Evolutionary conservation across 92 coral and sea anemone species (phyloP).

Genomic region (Zoanthus sansibaricus): DNA sequence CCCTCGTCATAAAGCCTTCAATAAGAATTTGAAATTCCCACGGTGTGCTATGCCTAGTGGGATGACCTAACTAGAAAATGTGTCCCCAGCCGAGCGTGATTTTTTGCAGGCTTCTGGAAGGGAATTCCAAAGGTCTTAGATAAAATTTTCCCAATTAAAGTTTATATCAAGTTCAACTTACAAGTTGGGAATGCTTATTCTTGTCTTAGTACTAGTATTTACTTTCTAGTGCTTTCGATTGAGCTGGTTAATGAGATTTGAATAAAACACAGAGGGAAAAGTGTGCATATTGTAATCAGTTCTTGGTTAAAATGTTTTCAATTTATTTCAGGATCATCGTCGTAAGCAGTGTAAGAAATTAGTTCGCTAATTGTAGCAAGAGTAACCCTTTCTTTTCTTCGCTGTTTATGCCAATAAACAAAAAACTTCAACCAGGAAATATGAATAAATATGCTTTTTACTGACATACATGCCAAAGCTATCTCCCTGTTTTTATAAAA

Average conservation of each 20-base stretch:
- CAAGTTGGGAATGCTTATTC: background rate
- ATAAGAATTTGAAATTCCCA: background rate
- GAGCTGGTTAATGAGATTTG: background rate
- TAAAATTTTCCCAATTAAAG: background rate
- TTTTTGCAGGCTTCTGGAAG: background rate
- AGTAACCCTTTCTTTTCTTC: too few species aligned
- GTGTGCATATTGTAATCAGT: too few species aligned
- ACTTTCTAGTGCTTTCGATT: background rate
- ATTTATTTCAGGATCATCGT: too few species aligned
- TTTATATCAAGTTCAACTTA: background rate
- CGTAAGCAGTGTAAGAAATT: too few species aligned
- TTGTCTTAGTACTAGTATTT: background rate
- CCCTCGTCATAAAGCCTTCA: background rate
- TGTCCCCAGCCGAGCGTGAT: conserved; percentile 10
- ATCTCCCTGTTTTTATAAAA: too few species aligned
- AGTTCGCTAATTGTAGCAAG: too few species aligned
- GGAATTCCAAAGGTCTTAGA: background rate
- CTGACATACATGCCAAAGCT: too few species aligned
- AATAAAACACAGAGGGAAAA: background rate
- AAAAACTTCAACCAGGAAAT: too few species aligned
- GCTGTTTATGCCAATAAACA: too few species aligned
- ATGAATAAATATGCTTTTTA: too few species aligned
- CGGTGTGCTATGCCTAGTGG: background rate
- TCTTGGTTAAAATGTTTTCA: too few species aligned
- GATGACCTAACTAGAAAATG: background rate